phyloP scores from a whole-genome alignment of 2,113 vertebrate species.

The Alectura lathami region DNA sequence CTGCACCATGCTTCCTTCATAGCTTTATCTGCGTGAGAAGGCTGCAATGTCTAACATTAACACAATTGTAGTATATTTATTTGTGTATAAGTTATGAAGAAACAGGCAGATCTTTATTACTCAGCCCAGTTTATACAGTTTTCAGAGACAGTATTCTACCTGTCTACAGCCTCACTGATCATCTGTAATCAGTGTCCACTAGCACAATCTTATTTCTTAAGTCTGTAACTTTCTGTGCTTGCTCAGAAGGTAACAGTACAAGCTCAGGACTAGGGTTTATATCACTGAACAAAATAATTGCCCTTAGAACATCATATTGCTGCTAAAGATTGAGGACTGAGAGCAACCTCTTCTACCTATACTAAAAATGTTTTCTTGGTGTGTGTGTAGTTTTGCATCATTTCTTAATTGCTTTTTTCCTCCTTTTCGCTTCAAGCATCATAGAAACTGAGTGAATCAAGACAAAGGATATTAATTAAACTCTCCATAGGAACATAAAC shows the following conservation, averaged over 20 bases:
- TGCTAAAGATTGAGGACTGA: not conserved
- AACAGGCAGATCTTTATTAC: not conserved
- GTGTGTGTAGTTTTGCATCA: not conserved
- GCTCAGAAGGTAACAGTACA: not conserved
- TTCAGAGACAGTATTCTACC: not conserved
- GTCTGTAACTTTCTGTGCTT: not conserved
- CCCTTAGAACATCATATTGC: not conserved
- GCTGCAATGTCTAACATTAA: not conserved
- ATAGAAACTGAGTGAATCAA: not conserved
- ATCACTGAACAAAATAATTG: not conserved
- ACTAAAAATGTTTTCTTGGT: not conserved
- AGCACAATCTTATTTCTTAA: not conserved
- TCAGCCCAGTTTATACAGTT: not conserved
- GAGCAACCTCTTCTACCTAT: not conserved
- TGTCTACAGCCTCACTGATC: not conserved
- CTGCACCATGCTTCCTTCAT: not conserved
- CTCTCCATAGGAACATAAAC: not conserved
- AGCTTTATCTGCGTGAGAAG: not conserved
- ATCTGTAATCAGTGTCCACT: not conserved
- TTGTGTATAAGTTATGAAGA: not conserved
- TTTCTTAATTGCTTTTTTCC: not conserved
- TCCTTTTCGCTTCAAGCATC: not conserved
- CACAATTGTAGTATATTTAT: not conserved
- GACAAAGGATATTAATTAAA: not conserved
- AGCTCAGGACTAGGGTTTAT: not conserved